Evolutionary conservation across 1,140 invertebrate species (phyloP).

Genomic region (Teleopsis dalmanni): DNA sequence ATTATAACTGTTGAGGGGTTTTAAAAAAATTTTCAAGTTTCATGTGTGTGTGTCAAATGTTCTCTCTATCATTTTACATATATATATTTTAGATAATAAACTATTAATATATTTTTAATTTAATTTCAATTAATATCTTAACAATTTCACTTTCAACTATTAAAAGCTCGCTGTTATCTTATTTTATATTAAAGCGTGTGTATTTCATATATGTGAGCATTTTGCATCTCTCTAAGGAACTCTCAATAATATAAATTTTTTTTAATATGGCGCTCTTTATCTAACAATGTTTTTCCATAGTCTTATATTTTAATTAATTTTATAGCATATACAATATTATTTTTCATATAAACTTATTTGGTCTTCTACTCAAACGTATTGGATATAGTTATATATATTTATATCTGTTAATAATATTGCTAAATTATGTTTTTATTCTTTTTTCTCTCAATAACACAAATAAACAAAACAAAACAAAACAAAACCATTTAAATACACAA

Average conservation of each 20-base stretch:
- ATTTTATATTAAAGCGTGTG: constrained; percentile 5
- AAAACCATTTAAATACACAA: not conserved
- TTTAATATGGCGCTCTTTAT: not conserved
- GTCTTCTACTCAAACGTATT: too few relatives aligned
- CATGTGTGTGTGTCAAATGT: too few relatives aligned
- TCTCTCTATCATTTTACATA: not conserved
- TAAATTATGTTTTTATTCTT: too few relatives aligned
- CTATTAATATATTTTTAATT: not conserved
- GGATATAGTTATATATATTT: too few relatives aligned
- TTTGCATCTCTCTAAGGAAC: constrained; percentile 5
- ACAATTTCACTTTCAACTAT: not conserved
- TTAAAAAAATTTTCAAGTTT: too few relatives aligned
- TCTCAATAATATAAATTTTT: not conserved
- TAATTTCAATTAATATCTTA: not conserved
- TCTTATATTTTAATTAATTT: constrained; percentile 1
- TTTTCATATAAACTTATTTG: too few relatives aligned
- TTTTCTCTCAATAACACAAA: not conserved
- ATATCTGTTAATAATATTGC: too few relatives aligned
- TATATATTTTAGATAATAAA: not conserved
- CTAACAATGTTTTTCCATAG: too few relatives aligned
- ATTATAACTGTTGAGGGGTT: too few relatives aligned
- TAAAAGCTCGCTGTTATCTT: not conserved
- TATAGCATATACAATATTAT: too few relatives aligned
- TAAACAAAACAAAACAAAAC: not conserved
- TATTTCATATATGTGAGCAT: constrained; percentile 8